Evolutionary conservation across 2,113 vertebrate genomes (phyloP), one percentile per base, ranked within the genome.

Genomic region (Aepyceros melampus): DNA sequence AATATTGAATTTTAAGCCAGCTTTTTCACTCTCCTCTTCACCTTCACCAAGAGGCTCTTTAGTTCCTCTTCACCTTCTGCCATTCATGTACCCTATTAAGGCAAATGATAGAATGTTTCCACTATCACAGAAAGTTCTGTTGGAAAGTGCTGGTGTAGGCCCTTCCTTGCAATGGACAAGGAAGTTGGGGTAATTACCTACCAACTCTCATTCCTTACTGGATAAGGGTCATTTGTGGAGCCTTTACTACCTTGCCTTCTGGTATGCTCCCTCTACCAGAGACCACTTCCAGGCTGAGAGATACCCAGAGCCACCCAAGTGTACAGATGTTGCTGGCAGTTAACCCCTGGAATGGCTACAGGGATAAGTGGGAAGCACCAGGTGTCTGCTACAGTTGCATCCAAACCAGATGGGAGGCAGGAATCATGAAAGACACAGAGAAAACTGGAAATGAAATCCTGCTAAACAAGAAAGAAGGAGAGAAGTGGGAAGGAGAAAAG

Each of bases 341-440:
- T 89, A 17, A 43, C 51, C 43, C 31, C 49, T 58, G 9, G 56
- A 62, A 53, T 6, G 8, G 27, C 21, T 47, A 19, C 55, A 49
- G 7, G n/a, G 15, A 23, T 31, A 19, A 23, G 1, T 60, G 7
- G 14, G 5, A 17, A 6, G 7, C 9, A n/a, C 13, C 12, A 49
- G 71, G 21, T 4, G 40, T 36, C 89, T 62, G 15, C 6, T 19
- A 15, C 3, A n/a, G 19, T 1, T 83, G 5, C 45, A 78, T 21
- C 1, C 25, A 91, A 58, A 93, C 88, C 16, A 88, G 55, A 89
- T 33, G 64, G 27, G 55, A 56, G 47, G 3, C 2, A 53, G 45
- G 86, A 89, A 86, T 58, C 53, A 14, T 29, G 29, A 94, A 40
- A 92, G 36, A 51, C 21, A 86, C n/a, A 56, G 49, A 91, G 29